A percentile compares a stretch with the other conserved stretches of the same genome.
phyloP scores from a whole-genome alignment of 2,113 vertebrate species.

The Microcebus jonahi region DNA sequence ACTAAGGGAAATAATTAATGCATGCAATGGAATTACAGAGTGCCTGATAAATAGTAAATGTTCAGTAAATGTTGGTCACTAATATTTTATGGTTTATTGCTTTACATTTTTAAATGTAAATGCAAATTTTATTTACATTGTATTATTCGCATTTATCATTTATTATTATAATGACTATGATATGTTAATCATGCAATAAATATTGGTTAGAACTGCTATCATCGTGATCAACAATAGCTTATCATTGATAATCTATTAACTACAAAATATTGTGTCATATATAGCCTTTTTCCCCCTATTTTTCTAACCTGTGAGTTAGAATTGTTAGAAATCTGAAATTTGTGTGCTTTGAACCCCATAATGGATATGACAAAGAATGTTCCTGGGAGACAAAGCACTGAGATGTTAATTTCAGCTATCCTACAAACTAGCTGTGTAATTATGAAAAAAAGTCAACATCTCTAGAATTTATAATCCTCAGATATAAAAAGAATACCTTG shows the following conservation, averaged over 20 bases:
- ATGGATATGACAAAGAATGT: background rate
- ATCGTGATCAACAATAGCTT: background rate
- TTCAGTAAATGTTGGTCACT: background rate
- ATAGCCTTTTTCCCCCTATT: background rate
- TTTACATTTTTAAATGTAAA: background rate
- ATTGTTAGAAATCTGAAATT: background rate
- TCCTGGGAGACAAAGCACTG: background rate
- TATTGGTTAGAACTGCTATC: background rate
- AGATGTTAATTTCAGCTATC: background rate
- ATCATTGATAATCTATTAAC: background rate
- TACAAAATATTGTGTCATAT: background rate
- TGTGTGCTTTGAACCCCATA: background rate
- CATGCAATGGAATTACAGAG: background rate
- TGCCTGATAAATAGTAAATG: background rate
- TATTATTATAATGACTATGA: background rate
- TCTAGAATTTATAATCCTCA: background rate
- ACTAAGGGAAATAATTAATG: background rate
- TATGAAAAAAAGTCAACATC: background rate
- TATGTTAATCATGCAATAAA: background rate
- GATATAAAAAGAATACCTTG: background rate
- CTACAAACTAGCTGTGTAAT: background rate
- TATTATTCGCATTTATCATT: background rate
- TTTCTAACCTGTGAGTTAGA: background rate
- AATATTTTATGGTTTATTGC: background rate
- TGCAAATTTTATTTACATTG: background rate